Conservation (phyloP, 2,113 vertebrate genomes). For the Myocastor coypus region DNA sequence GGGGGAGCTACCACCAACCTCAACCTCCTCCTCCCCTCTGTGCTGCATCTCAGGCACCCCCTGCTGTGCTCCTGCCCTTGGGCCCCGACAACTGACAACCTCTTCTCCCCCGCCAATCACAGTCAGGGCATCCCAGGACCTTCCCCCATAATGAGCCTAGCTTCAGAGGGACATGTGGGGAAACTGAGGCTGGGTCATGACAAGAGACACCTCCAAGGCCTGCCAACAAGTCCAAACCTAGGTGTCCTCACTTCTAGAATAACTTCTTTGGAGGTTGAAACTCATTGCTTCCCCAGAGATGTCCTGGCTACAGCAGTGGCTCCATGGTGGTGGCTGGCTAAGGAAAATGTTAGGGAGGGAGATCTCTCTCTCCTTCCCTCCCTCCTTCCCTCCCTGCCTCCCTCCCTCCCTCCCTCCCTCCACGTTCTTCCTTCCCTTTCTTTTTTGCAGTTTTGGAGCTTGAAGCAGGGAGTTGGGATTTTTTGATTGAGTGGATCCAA, state of each 20-base stretch:
- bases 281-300: background rate
- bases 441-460: background rate
- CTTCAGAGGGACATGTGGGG: background rate
- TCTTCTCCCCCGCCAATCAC: background rate
- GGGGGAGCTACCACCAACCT: constrained; percentile 21
- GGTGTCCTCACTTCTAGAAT: background rate
- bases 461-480: background rate
- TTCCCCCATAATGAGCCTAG: background rate
- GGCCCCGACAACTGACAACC: background rate
- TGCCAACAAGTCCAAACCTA: background rate
- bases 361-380: background rate
- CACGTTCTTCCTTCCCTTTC: background rate
- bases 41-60: constrained; percentile 67
- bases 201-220: background rate
- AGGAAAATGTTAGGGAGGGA: background rate
- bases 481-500: background rate
- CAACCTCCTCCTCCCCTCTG: constrained; percentile 49
- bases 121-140: background rate
- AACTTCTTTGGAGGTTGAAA: background rate
- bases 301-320: background rate
- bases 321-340: background rate
- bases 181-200: constrained; percentile 46
- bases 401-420: no score
- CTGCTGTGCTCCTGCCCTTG: constrained; percentile 50
- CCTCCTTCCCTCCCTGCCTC: background rate